Conservation (phyloP, 1,140 invertebrate genomes). For the Berghia stephanieae region DNA sequence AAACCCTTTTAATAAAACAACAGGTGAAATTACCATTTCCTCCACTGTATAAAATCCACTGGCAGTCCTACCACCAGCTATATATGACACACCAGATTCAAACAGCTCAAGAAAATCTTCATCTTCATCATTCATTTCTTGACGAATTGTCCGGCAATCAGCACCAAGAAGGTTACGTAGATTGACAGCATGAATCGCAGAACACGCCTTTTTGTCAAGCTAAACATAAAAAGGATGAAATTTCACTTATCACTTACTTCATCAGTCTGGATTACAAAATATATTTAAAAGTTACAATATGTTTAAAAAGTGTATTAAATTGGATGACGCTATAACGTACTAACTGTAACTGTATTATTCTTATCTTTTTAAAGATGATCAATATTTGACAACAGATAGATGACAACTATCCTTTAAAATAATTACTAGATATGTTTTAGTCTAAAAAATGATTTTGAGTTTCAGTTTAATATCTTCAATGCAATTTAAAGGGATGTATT, state of each 20-base stretch:
- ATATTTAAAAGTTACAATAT: background rate
- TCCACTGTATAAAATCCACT: conserved; percentile 98
- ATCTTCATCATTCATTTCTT: conserved; percentile 96
- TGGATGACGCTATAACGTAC: background rate
- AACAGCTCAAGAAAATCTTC: conserved; percentile 96
- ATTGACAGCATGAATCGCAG: conserved; percentile 99
- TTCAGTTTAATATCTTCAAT: too few species aligned
- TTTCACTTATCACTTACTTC: too few species aligned
- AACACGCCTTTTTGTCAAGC: conserved; percentile 96
- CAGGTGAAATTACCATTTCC: conserved; percentile 63
- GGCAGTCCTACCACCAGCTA: conserved; percentile 94
- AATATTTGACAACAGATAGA: too few species aligned
- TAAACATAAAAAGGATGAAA: conserved; percentile 41
- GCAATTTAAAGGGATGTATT: too few species aligned
- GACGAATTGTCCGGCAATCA: conserved; percentile 93
- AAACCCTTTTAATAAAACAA: too few species aligned
- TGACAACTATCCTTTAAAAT: too few species aligned
- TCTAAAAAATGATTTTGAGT: too few species aligned
- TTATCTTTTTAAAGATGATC: too few species aligned
- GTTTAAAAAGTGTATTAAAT: background rate
- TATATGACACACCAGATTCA: conserved; percentile 91
- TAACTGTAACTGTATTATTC: background rate
- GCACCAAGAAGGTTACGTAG: conserved; percentile 95
- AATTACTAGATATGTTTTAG: too few species aligned
- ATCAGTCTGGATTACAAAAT: background rate